Evolutionary conservation across 2,888 invertebrate species (phyloP).

Genomic region (Drosophila monieri): DNA sequence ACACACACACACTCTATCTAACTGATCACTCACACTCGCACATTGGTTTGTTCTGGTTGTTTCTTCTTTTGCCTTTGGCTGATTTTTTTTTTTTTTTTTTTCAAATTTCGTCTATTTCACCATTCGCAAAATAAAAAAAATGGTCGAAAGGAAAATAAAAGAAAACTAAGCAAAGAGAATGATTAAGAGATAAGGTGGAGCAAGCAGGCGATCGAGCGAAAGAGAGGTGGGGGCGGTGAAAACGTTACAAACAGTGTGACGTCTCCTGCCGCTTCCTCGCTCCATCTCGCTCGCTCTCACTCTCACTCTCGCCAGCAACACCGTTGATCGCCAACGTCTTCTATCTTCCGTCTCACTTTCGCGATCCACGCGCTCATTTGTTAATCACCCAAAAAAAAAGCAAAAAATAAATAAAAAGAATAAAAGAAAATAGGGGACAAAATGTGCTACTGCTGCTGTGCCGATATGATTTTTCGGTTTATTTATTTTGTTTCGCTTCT

Average conservation of each 20-base stretch:
- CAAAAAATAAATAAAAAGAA: neutral
- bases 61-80: constrained; percentile 16
- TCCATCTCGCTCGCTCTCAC: constrained; percentile 13
- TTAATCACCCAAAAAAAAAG: constrained; percentile 36
- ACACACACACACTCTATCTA: neutral
- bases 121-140: constrained; percentile 31
- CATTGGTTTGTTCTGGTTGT: constrained; percentile 25
- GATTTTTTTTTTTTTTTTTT: constrained; percentile 12
- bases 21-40: constrained; percentile 25
- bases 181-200: neutral
- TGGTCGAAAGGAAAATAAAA: neutral
- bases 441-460: constrained; percentile 21
- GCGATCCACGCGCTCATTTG: constrained; percentile 39
- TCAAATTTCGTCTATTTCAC: constrained; percentile 31
- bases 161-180: constrained; percentile 2
- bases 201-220: neutral
- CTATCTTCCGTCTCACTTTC: constrained; percentile 18
- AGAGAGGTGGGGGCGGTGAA: neutral
- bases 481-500: constrained; percentile 42
- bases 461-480: constrained; percentile 67
- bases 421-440: constrained; percentile 5
- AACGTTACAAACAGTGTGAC: constrained; percentile 22
- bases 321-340: constrained; percentile 7
- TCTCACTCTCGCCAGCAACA: constrained; percentile 25
- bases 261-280: constrained; percentile 6